Percentiles rank a stretch among this genome's conserved stretches.
Evolutionary conservation across 2,888 invertebrate species (phyloP).

Genomic region (Imbricaverruca yamaguchii): DNA sequence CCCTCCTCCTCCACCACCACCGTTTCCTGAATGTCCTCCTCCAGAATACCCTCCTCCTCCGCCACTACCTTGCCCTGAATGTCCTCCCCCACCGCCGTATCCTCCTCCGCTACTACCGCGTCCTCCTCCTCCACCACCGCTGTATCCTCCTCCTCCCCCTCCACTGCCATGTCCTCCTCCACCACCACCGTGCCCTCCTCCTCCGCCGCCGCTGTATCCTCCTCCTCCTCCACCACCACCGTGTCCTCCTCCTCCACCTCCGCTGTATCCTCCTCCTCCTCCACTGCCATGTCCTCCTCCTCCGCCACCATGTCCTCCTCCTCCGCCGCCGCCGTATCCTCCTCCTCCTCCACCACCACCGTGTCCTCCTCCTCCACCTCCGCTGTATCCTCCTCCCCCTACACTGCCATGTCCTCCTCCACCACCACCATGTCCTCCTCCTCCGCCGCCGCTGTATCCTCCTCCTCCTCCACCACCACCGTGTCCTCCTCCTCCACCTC

Average conservation of each 20-base stretch:
- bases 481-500: neutral
- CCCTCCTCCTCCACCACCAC: too few relatives aligned
- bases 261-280: neutral
- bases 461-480: neutral
- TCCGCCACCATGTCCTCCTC: neutral
- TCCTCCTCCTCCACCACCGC: neutral
- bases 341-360: neutral
- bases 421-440: neutral
- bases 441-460: neutral
- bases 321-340: neutral
- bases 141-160: neutral
- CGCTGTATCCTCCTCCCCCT: neutral
- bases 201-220: neutral
- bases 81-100: too few relatives aligned
- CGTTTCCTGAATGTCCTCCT: too few relatives aligned
- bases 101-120: neutral
- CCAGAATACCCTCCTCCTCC: too few relatives aligned
- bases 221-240: neutral
- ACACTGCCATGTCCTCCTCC: neutral
- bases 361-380: neutral
- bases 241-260: neutral
- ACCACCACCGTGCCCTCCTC: neutral
- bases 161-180: neutral
- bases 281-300: neutral
- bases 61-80: too few relatives aligned